A percentile compares a stretch with the other conserved stretches of the same genome.
Evolutionary conservation across 2,113 vertebrate species (phyloP).

Genomic region (Agapornis roseicollis): DNA sequence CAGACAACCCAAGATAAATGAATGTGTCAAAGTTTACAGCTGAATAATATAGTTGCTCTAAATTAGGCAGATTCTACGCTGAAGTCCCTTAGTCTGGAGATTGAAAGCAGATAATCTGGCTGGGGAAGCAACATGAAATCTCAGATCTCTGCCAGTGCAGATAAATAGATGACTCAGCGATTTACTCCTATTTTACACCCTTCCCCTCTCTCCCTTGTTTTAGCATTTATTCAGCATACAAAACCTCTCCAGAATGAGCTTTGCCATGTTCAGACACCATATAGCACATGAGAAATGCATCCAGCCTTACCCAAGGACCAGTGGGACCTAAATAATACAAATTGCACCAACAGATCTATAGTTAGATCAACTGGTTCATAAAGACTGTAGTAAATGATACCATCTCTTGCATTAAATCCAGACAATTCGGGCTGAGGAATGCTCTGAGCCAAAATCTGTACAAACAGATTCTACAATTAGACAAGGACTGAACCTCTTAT

Average conservation of each 20-base stretch:
- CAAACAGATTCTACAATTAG: constrained; percentile 36
- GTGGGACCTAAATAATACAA: background rate
- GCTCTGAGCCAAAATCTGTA: constrained; percentile 2
- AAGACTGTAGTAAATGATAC: background rate
- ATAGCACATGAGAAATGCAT: background rate
- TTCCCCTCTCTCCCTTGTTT: background rate
- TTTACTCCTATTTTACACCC: background rate
- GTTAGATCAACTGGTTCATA: background rate
- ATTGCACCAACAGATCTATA: background rate
- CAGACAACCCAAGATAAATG: background rate
- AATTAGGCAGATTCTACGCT: background rate
- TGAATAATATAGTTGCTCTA: background rate
- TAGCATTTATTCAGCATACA: background rate
- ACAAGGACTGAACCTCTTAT: background rate
- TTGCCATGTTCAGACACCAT: background rate
- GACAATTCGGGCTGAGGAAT: background rate
- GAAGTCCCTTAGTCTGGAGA: background rate
- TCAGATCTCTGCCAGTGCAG: background rate
- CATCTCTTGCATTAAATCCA: background rate
- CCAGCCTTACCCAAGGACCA: background rate
- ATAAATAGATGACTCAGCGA: background rate
- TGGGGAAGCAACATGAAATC: background rate
- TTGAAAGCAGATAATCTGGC: background rate
- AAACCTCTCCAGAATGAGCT: background rate
- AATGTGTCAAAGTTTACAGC: background rate